phyloP scores from a whole-genome alignment of 2,113 vertebrate genomes.

The Formicarius rufipectus region DNA sequence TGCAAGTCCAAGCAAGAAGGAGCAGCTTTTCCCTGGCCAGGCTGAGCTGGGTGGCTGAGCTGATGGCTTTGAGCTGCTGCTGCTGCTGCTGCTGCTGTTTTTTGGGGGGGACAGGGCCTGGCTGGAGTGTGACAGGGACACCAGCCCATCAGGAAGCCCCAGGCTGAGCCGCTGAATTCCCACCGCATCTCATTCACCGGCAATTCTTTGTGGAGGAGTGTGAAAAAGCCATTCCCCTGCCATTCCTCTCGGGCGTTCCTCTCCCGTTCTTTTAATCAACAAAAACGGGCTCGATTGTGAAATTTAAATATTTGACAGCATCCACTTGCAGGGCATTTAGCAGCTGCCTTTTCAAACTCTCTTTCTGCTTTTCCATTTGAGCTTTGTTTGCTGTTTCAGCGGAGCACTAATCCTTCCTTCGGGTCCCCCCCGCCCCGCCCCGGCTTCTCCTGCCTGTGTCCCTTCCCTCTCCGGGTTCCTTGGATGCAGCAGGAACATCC shows the following conservation, averaged over 20 bases:
- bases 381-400: neutral
- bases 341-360: neutral
- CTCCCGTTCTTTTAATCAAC: neutral
- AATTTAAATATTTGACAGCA: constrained; percentile 41
- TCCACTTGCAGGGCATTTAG: constrained; percentile 1
- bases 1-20: neutral
- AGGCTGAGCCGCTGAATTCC: neutral
- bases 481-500: neutral
- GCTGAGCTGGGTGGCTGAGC: neutral
- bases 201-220: neutral
- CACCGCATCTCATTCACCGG: neutral
- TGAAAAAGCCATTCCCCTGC: constrained; percentile 19
- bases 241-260: constrained; percentile 1
- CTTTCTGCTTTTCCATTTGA: neutral
- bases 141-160: neutral
- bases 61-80: neutral
- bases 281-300: neutral
- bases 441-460: neutral
- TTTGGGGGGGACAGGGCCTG: neutral
- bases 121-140: neutral
- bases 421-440: neutral
- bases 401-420: neutral
- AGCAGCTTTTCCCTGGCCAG: neutral
- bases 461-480: neutral
- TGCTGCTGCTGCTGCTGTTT: no score